Evolutionary conservation across 1,140 invertebrate genomes (phyloP), one percentile per base, ranked within the genome.

Genomic region (Coptotermes formosanus): DNA sequence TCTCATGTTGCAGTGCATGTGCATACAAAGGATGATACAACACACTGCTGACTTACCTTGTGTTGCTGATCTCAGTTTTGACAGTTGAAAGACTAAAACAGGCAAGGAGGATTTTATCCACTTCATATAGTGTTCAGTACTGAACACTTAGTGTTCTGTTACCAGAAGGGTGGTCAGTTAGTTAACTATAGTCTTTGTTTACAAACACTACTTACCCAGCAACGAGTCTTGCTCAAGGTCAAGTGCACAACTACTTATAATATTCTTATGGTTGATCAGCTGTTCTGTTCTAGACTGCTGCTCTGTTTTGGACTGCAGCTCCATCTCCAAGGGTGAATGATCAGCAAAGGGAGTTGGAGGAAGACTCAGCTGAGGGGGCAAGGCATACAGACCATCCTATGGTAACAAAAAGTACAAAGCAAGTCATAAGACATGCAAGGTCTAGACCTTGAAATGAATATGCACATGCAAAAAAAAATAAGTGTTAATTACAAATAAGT

Each of bases 281-380:
- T 75, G 64, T 30, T 75, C 64, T 30, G n/a, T 75, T 25, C 11
- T 25, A 0, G 25, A 7, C 64, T 75, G 64, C n/a, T 25, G 55
- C 4, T 38, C 38, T 38, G 38, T 38, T 38, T 4, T 38, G 38
- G 30, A 25, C 25, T 75, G 85, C 8, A 85, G 21, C 75, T 52
- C 82, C 11, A 23, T 82, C 43, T 86, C 85, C 16, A 86, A 45
- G 14, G 89, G 89, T 85, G 90, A 87, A 82, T 89, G 87, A 89
- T 95, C 95, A 69, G 95, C 95, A 89, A 96, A 96, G 12, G 94
- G 95, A 75, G 93, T 93, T 23, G 95, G 95, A 6, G 95, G 95
- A 12, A 94, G 91, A 88, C 94, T 95, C 87, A 96, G 90, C 85
- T 94, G 92, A 88, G 92, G 91, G 88, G 93, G 92, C 89, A 95